Evolutionary conservation across 1,140 invertebrate species (phyloP).

Genomic region (Orchestia grillus): DNA sequence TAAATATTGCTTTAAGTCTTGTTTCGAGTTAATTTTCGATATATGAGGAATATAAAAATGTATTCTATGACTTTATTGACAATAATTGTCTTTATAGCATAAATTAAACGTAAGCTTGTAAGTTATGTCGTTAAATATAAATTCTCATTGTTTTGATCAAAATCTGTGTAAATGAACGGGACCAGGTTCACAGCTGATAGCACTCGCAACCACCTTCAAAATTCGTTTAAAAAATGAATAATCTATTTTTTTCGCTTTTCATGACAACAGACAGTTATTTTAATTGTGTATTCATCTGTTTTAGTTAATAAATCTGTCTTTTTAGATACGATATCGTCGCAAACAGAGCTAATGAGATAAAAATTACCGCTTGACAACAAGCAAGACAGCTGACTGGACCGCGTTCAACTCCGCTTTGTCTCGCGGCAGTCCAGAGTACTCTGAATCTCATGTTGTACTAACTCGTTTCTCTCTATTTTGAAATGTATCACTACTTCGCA

Average conservation of each 20-base stretch:
- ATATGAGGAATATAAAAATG: not conserved
- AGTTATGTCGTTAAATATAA: not conserved
- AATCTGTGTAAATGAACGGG: constrained; percentile 24
- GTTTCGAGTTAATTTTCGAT: not conserved
- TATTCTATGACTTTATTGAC: not conserved
- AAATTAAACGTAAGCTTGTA: not conserved
- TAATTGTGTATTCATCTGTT: not conserved
- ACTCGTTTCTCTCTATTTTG: not conserved
- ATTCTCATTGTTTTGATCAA: not conserved
- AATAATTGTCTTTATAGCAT: not conserved
- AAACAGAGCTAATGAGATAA: constrained; percentile 25
- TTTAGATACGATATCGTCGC: not conserved
- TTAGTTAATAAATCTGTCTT: not conserved
- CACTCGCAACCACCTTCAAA: not conserved
- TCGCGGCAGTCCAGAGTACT: not conserved
- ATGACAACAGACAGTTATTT: not conserved
- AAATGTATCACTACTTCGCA: not conserved
- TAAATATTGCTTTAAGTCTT: not conserved
- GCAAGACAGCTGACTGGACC: constrained; percentile 13
- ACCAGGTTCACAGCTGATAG: constrained; percentile 16
- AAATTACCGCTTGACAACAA: constrained; percentile 51
- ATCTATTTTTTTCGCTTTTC: not conserved
- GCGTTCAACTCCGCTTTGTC: constrained; percentile 46
- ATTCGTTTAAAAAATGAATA: not conserved
- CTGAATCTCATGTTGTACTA: not conserved